phyloP scores from a whole-genome alignment of 2,113 vertebrate species.

The Microtus oregoni region DNA sequence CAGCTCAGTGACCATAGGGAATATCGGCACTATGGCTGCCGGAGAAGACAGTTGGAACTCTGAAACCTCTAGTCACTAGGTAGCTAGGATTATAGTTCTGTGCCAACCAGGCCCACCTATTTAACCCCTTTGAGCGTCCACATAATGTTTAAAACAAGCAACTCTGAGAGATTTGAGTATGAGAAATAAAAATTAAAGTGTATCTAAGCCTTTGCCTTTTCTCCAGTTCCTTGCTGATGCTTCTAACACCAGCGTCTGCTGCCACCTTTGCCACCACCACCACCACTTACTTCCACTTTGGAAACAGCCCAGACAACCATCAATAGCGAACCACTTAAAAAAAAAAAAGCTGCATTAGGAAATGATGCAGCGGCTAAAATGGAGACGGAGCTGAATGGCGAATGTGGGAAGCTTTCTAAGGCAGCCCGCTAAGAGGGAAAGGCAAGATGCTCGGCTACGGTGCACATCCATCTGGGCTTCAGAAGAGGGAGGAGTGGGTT shows the following conservation, averaged over 20 bases:
- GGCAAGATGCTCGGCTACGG: background rate
- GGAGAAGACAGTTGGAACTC: background rate
- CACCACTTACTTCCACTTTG: background rate
- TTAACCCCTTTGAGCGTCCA: background rate
- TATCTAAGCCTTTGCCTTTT: background rate
- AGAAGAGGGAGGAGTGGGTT: background rate
- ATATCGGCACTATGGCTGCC: background rate
- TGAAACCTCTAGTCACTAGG: background rate
- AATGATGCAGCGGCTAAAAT: background rate
- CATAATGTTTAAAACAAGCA: no score
- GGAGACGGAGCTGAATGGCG: background rate
- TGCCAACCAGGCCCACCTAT: background rate
- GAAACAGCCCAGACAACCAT: background rate
- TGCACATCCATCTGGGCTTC: background rate
- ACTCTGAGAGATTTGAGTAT: background rate
- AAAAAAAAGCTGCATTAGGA: background rate
- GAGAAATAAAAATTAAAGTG: background rate
- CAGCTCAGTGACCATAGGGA: background rate
- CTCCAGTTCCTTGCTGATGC: background rate
- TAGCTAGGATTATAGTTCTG: background rate
- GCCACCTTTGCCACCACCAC: background rate
- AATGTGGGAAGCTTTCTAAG: background rate
- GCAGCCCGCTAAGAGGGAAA: background rate
- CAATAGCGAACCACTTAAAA: background rate
- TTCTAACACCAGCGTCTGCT: background rate